Percentiles rank a stretch among this genome's conserved stretches.
Conservation (phyloP, 2,113 vertebrate species). For the Elanoides forficatus region DNA sequence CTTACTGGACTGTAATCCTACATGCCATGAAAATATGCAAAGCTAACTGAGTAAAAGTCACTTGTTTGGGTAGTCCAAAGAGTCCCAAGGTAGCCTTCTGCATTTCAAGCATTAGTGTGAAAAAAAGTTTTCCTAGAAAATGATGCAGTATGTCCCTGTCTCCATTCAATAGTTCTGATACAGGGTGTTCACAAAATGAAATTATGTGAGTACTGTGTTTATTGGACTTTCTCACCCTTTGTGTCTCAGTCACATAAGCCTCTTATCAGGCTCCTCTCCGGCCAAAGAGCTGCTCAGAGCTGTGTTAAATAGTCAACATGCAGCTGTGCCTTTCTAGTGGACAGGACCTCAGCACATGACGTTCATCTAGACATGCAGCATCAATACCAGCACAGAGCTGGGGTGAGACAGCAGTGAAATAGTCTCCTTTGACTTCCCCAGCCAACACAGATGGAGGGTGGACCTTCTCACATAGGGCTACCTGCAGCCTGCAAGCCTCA, state of each 20-base stretch:
- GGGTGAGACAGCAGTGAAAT: background rate
- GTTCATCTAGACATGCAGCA: background rate
- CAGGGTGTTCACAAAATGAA: background rate
- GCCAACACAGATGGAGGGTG: background rate
- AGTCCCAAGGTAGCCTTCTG: background rate
- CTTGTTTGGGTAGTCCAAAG: background rate
- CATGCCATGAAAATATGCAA: background rate
- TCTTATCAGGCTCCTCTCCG: background rate
- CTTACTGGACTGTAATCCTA: background rate
- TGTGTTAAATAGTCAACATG: background rate
- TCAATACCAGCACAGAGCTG: background rate
- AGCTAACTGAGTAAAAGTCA: background rate
- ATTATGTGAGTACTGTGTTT: background rate
- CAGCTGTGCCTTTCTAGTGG: background rate
- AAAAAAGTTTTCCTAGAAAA: background rate
- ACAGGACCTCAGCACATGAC: fast-evolving
- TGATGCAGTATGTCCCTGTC: background rate
- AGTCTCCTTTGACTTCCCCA: background rate
- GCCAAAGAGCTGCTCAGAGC: background rate
- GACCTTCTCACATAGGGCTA: background rate
- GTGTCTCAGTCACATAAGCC: background rate
- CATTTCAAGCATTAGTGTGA: background rate
- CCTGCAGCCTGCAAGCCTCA: background rate
- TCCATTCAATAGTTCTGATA: background rate
- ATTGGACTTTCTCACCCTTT: slow-evolving; percentile 11